Base-by-base conservation (phyloP, 1,140 invertebrate species). In the Bombus balteatus region DNA sequence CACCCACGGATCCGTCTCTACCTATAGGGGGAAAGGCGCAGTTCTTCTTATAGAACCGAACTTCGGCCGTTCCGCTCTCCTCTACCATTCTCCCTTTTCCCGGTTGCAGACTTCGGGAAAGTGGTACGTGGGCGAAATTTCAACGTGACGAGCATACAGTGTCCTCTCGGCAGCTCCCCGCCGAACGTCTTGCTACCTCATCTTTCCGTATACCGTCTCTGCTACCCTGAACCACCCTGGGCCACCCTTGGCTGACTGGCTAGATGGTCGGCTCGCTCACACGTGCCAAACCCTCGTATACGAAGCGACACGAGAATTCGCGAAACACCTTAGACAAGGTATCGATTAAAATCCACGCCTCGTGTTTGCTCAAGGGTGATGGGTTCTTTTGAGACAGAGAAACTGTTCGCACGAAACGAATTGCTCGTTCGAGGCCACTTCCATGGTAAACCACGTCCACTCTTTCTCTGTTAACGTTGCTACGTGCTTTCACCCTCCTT, bases 121-220 rank as follows among this genome's bases (percentile, higher is more conserved):
- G 91, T 91, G 88, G 90, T 91, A 91, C 91, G 91, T 89, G 91
- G 86, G 84, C 88, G 86, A 91, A 91, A 91, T 91, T 91, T 91
- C 83, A 62, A 91, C 90, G 90, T 91, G 90, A 91, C 89, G 87
- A 75, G 89, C 90, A 91, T 91, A 87, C 87, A 90, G 87, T 87
- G 87, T 78, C 85, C 82, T 81, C 66, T 72, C 39, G 79, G 39
- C 66, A 37, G 28, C 77, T 25, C 53, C 32, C 83, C 25, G 37
- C 57, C 37, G 39, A 79, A 81, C 70, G 70, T 74, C 83, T 81
- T 62, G 68, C 82, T 83, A 83, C 76, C 81, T 76, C 81, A 72
- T 84, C 82, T 79, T 79, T 71, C 75, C 75, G 32, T 28, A 32
- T 9, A 41, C 28, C 53, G 34, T 15, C n/a, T 10, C 5, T 25